A percentile compares a stretch with the other conserved stretches of the same genome.
Conservation (phyloP, 2,797 vertebrate genomes). For the Rallus crepitans region DNA sequence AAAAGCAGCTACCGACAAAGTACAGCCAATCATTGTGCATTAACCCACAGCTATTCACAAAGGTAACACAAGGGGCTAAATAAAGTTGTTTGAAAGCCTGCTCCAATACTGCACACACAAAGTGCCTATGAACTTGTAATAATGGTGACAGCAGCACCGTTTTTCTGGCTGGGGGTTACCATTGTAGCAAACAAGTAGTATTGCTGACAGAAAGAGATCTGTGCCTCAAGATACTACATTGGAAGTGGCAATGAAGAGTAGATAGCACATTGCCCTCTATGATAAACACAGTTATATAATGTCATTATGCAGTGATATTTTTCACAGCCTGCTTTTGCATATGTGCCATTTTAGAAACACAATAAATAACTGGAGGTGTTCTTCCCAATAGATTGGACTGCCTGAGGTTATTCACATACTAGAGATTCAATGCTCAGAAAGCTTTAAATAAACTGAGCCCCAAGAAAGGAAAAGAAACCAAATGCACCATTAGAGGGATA, state of each 20-base stretch:
- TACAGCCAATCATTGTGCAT: neutral
- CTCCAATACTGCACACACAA: neutral
- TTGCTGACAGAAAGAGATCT: neutral
- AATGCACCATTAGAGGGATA: neutral
- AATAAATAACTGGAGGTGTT: neutral
- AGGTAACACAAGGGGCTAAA: neutral
- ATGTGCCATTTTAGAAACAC: neutral
- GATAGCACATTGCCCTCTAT: neutral
- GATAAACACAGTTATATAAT: neutral
- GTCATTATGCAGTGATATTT: neutral
- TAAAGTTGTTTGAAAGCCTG: neutral
- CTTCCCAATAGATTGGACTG: neutral
- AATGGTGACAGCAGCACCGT: neutral
- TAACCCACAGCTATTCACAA: neutral
- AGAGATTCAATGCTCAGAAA: neutral
- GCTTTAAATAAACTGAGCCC: slow-evolving; percentile 13
- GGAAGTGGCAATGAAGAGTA: neutral
- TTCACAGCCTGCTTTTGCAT: neutral
- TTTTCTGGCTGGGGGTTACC: neutral
- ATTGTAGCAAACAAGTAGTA: neutral
- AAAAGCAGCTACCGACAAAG: neutral
- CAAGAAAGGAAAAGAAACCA: neutral
- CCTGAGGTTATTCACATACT: neutral
- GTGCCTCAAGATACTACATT: neutral
- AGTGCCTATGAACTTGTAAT: neutral